Conservation (phyloP, 2,113 vertebrate species). For the Ibidorhyncha struthersii region DNA sequence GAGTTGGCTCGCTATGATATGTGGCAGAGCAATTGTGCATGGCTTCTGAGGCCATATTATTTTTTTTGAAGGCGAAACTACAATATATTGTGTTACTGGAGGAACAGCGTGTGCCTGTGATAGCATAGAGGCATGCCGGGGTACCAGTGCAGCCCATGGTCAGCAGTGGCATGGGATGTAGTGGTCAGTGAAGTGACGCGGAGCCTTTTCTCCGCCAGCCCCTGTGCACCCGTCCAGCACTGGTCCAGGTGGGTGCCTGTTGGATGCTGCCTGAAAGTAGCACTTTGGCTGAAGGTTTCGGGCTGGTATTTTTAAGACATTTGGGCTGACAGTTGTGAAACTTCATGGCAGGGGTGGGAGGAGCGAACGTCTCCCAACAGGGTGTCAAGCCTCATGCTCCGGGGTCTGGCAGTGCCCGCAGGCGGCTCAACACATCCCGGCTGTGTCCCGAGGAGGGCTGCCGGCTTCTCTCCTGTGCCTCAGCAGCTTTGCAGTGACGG, state of each 20-base stretch:
- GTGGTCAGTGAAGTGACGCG: not conserved
- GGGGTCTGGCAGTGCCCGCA: rapidly evolving
- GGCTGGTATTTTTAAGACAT: not conserved
- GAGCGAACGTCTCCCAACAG: not conserved
- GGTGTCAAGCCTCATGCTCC: rapidly evolving
- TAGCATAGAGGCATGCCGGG: not conserved
- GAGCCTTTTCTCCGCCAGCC: not conserved
- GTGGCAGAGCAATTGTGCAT: not conserved
- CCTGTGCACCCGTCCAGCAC: rapidly evolving
- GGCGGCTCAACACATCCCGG: not conserved
- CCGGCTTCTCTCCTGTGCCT: not conserved
- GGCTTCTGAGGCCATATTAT: not conserved
- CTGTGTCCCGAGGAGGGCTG: rapidly evolving
- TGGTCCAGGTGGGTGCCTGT: not conserved
- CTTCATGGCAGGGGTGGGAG: not conserved
- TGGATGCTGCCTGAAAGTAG: not conserved
- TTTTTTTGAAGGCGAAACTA: not conserved
- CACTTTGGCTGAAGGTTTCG: not conserved
- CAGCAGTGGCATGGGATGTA: not conserved
- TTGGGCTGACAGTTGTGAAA: not conserved
- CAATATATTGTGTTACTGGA: not conserved
- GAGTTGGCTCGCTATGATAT: rapidly evolving
- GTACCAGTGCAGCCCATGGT: not conserved
- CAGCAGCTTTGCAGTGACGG: not conserved
- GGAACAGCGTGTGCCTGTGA: not conserved